phyloP scores from a whole-genome alignment of 2,888 invertebrate genomes.

The Zygothrica quintamaculata region DNA sequence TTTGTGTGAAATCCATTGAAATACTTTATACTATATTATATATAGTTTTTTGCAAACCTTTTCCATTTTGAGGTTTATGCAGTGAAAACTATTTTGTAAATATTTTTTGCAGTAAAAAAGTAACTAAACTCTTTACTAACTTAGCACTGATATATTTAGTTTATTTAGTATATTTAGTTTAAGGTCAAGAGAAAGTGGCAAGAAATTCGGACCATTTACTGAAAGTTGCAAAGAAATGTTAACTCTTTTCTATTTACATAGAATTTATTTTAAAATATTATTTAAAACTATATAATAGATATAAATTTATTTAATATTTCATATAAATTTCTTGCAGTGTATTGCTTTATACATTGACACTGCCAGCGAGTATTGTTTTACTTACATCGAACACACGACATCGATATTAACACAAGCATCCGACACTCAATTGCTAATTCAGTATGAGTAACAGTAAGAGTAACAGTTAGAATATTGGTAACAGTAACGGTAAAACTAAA shows the following conservation, averaged over 20 bases:
- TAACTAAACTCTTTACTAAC: too few species aligned
- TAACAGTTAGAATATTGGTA: constrained; percentile 14
- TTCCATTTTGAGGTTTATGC: constrained; percentile 9
- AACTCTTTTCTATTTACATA: too few species aligned
- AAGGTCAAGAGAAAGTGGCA: too few species aligned
- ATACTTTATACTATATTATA: background rate
- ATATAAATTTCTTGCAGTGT: constrained; percentile 37
- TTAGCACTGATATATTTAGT: too few species aligned
- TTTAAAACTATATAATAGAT: too few species aligned
- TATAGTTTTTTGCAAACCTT: background rate
- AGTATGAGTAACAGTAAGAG: constrained; percentile 39
- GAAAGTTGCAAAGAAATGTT: too few species aligned
- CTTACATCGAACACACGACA: constrained; percentile 3
- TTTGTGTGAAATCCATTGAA: constrained; percentile 12
- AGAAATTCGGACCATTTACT: too few species aligned
- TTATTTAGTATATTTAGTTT: too few species aligned
- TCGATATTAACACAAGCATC: background rate
- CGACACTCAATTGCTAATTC: constrained; percentile 61
- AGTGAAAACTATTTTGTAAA: background rate
- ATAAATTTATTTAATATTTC: too few species aligned
- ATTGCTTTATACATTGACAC: constrained; percentile 2
- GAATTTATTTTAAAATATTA: too few species aligned
- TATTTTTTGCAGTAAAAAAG: too few species aligned
- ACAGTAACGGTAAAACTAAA: constrained; percentile 24
- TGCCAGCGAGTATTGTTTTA: constrained; percentile 23